These are phyloP conservation scores for Oenanthe melanoleuca DNA, from an alignment of 2,113 vertebrate species.

Conservation along the genomic window DNA sequence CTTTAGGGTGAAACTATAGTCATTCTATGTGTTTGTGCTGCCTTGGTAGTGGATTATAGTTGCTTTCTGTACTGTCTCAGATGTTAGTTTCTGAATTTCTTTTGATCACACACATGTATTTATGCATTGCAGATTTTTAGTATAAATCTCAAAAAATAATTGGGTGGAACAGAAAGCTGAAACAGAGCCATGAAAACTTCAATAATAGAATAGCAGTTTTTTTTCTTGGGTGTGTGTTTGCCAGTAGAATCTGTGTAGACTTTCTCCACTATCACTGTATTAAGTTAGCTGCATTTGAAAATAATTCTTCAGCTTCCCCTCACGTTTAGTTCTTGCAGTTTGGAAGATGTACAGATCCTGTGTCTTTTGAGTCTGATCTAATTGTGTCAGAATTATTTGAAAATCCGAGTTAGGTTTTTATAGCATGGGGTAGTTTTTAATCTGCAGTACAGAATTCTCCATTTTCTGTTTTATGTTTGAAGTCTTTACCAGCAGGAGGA, in stretches of 20 bases:
- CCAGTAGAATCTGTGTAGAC: background rate
- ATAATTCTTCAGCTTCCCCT: background rate
- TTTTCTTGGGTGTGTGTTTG: background rate
- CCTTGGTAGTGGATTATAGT: background rate
- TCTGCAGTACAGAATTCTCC: background rate
- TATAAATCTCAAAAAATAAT: background rate
- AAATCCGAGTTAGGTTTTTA: background rate
- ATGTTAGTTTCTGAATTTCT: background rate
- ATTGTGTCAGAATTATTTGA: background rate
- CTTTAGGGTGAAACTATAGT: background rate
- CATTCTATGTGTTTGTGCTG: background rate
- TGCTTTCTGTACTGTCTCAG: background rate
- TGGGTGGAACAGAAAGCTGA: background rate
- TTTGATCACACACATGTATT: background rate
- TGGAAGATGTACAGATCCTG: background rate
- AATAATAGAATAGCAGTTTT: background rate
- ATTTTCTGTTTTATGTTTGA: background rate
- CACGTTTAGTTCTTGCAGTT: background rate
- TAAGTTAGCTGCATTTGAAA: background rate
- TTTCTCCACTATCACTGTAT: background rate
- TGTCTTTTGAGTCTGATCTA: background rate
- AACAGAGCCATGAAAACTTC: background rate
- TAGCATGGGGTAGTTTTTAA: background rate
- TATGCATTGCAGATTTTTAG: background rate
- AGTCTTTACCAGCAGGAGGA: background rate